phyloP scores from a whole-genome alignment of 2,888 invertebrate genomes.

The Limenitis arthemis region DNA sequence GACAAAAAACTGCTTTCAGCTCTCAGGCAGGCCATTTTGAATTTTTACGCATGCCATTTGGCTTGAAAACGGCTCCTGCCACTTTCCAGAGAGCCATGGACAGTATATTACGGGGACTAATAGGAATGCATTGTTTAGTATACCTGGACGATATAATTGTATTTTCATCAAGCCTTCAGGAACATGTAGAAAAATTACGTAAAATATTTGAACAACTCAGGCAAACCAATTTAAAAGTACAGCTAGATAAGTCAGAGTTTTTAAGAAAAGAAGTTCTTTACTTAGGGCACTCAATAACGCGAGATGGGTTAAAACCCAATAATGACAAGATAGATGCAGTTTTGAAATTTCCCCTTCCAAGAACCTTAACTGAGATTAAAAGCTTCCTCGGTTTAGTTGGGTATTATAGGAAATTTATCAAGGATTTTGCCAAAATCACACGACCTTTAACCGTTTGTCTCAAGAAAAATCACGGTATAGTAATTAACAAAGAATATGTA shows the following conservation, averaged over 20 bases:
- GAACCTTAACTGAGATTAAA: constrained; percentile 28
- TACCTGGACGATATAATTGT: constrained; percentile 36
- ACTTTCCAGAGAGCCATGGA: constrained; percentile 28
- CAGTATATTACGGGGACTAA: constrained; percentile 23
- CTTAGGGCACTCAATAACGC: constrained; percentile 27
- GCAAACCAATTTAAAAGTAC: constrained; percentile 20
- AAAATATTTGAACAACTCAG: constrained; percentile 19
- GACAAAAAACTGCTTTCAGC: constrained; percentile 21
- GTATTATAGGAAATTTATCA: constrained; percentile 31
- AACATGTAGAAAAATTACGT: constrained; percentile 25
- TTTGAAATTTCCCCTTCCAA: constrained; percentile 28
- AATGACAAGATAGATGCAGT: constrained; percentile 29
- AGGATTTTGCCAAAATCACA: constrained; percentile 27
- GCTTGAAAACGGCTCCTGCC: constrained; percentile 18
- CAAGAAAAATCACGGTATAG: constrained; percentile 12
- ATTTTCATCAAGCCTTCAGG: constrained; percentile 26
- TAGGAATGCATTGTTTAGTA: constrained; percentile 27
- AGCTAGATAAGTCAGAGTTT: constrained; percentile 29
- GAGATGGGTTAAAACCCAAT: constrained; percentile 29
- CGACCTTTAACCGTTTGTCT: constrained; percentile 16
- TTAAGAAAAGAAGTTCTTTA: constrained; percentile 12
- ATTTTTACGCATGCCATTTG: constrained; percentile 25
- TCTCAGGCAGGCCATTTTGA: constrained; percentile 21
- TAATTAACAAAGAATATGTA: constrained; percentile 6
- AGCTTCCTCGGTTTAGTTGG: constrained; percentile 29